Conservation (phyloP, 1,140 invertebrate genomes). For the Lepidurus apus region DNA sequence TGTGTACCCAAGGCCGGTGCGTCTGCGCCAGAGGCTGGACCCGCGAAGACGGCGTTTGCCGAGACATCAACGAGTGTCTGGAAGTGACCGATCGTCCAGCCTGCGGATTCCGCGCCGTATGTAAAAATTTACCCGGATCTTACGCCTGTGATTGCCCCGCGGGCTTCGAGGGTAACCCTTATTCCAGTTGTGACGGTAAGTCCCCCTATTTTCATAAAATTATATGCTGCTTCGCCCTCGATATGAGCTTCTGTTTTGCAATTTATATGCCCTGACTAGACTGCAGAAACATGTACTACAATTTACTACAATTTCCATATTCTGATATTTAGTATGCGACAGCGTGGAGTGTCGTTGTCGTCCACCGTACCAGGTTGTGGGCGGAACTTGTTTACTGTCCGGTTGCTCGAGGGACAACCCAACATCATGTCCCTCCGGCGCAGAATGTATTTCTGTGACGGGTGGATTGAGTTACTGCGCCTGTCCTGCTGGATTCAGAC, state of each 20-base stretch:
- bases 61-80: slow-evolving; percentile 83
- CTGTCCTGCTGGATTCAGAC: slow-evolving; percentile 72
- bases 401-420: slow-evolving; percentile 62
- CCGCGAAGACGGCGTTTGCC: slow-evolving; percentile 67
- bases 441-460: slow-evolving; percentile 79
- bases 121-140: slow-evolving; percentile 87
- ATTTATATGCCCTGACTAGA: no score
- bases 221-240: no score
- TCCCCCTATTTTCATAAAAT: neutral
- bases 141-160: slow-evolving; percentile 85
- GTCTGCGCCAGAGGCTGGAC: slow-evolving; percentile 78
- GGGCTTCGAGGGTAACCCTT: slow-evolving; percentile 83
- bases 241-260: no score
- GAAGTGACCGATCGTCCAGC: slow-evolving; percentile 62
- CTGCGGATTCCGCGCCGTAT: slow-evolving; percentile 80
- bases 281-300: no score
- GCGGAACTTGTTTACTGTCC: slow-evolving; percentile 69
- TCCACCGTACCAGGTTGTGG: slow-evolving; percentile 73
- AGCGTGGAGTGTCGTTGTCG: slow-evolving; percentile 78
- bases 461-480: slow-evolving; percentile 85
- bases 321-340: slow-evolving; percentile 59
- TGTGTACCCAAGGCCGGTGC: slow-evolving; percentile 76
- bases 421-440: slow-evolving; percentile 69
- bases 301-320: no score
- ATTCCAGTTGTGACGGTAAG: slow-evolving; percentile 66